These are phyloP conservation scores for Adelges cooleyi DNA, from an alignment of 1,140 invertebrate genomes.

Conservation along the genomic window DNA sequence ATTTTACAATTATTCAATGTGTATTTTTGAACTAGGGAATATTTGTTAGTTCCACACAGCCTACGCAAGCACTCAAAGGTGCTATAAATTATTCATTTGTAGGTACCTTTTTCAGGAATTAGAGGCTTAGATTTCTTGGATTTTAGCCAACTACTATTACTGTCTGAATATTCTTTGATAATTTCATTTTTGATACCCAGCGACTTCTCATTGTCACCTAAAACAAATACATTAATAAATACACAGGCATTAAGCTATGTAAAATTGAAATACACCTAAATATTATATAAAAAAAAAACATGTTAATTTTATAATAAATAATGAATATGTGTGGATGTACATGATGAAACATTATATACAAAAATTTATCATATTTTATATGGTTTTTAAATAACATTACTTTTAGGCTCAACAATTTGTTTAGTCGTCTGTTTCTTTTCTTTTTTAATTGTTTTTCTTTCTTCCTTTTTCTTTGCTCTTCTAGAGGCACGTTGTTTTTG, in stretches of 20 bases:
- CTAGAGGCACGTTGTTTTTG: conserved; percentile 55
- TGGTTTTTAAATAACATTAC: no score
- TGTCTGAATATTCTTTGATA: conserved; percentile 49
- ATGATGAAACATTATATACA: no score
- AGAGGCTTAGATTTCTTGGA: conserved; percentile 40
- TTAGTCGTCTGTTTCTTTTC: conserved; percentile 32
- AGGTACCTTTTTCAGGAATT: conserved; percentile 26
- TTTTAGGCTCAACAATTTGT: conserved; percentile 34
- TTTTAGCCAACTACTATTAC: conserved; percentile 57
- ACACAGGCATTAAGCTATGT: not conserved
- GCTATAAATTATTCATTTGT: no score
- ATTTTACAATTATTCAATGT: no score
- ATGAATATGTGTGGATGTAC: no score
- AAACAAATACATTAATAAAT: not conserved
- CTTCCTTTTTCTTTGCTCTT: conserved; percentile 44
- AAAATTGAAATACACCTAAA: not conserved
- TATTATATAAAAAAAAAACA: not conserved
- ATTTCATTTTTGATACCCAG: conserved; percentile 17
- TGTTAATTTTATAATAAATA: no score
- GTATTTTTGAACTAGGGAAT: no score
- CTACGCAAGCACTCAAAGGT: no score
- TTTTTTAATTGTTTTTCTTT: conserved; percentile 34
- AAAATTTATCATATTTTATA: conserved; percentile 8
- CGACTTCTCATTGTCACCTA: not conserved
- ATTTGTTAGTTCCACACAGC: no score